phyloP scores from a whole-genome alignment of 2,113 vertebrate genomes.

The Chaetops frenatus region DNA sequence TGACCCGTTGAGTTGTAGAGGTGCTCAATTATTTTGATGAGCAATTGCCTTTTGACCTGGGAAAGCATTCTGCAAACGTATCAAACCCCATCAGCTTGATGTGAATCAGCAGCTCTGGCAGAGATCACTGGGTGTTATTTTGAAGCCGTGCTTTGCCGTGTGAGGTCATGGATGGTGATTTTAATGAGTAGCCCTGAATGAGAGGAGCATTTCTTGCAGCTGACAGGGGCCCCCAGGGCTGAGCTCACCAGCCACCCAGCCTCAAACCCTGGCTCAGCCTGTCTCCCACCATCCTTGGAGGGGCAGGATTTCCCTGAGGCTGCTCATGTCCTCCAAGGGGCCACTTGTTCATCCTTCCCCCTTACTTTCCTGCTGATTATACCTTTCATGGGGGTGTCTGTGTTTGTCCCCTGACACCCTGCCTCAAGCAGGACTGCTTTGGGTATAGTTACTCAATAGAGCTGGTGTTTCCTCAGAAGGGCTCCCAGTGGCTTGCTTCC shows the following conservation, averaged over 20 bases:
- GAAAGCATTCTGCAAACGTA: neutral
- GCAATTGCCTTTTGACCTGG: neutral
- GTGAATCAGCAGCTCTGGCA: neutral
- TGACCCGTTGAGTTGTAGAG: accelerated
- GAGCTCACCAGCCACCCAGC: neutral
- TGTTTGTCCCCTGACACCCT: neutral
- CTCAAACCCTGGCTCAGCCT: neutral
- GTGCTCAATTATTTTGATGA: neutral
- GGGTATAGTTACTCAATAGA: neutral
- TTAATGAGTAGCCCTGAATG: neutral
- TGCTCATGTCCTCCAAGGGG: neutral
- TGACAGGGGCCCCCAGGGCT: neutral
- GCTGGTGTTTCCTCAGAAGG: neutral
- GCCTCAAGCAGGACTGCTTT: neutral
- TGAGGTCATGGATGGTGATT: accelerated
- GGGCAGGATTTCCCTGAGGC: neutral
- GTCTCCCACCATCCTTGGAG: neutral
- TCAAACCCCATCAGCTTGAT: neutral
- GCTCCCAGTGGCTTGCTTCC: neutral
- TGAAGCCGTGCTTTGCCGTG: neutral
- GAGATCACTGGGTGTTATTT: neutral
- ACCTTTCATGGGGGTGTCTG: neutral
- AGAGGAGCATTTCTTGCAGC: neutral
- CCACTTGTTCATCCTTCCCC: accelerated
- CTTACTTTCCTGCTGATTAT: accelerated